phyloP scores from a whole-genome alignment of 2,888 invertebrate genomes.

The Drosophila borborema region DNA sequence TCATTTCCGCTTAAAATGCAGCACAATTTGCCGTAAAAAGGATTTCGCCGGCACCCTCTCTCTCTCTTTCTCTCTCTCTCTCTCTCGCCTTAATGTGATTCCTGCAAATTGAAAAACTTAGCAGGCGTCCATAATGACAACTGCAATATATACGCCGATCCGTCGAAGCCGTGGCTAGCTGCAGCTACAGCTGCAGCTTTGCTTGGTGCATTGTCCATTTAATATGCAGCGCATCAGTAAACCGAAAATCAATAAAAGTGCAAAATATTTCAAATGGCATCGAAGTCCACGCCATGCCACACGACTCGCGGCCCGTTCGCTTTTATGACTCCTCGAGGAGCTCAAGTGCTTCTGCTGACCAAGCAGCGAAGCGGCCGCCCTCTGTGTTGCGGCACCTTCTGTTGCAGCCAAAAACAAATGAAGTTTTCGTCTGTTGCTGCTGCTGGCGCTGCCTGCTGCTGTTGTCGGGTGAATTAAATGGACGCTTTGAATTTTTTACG shows the following conservation, averaged over 20 bases:
- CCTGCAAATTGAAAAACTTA: constrained; percentile 57
- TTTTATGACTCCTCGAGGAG: constrained; percentile 65
- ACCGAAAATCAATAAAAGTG: constrained; percentile 73
- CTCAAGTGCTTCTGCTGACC: constrained; percentile 65
- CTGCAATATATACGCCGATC: constrained; percentile 34
- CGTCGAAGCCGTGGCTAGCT: not conserved
- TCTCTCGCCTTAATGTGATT: constrained; percentile 28
- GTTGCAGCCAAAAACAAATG: constrained; percentile 42
- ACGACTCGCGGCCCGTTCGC: constrained; percentile 43
- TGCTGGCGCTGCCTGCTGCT: constrained; percentile 45
- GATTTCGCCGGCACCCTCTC: constrained; percentile 44
- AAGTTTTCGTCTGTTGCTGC: constrained; percentile 44
- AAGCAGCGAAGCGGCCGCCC: constrained; percentile 44
- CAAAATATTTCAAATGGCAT: constrained; percentile 77
- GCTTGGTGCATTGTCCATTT: constrained; percentile 64
- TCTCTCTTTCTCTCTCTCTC: not conserved
- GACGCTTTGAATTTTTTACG: constrained; percentile 82
- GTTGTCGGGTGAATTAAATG: constrained; percentile 75
- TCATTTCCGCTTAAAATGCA: constrained; percentile 80
- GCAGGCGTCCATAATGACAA: constrained; percentile 68
- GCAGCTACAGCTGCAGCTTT: not conserved
- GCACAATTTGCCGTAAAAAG: constrained; percentile 79
- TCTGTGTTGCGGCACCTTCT: constrained; percentile 49
- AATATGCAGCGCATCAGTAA: constrained; percentile 75
- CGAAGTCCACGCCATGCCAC: constrained; percentile 33